Conservation (phyloP, 2,113 vertebrate species). For the Neotoma lepida region DNA sequence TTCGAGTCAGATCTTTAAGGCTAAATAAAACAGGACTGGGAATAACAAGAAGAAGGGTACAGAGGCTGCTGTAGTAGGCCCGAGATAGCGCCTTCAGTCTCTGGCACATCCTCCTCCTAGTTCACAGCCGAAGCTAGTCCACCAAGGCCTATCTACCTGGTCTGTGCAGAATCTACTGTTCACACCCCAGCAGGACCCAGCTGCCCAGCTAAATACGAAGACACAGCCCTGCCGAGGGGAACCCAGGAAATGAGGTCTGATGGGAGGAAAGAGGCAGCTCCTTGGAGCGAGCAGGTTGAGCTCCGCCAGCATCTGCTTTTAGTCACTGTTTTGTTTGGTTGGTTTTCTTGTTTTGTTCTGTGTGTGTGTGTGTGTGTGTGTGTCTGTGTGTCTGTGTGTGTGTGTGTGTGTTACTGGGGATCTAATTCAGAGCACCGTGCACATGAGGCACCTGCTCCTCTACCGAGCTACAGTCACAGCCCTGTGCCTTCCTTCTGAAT, state of each 20-base stretch:
- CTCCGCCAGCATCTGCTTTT: background rate
- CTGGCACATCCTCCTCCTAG: background rate
- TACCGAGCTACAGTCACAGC: background rate
- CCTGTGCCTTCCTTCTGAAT: background rate
- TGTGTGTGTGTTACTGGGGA: background rate
- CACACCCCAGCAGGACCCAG: background rate
- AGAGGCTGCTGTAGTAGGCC: background rate
- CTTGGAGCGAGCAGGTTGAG: background rate
- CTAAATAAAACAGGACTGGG: background rate
- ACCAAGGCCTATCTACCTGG: background rate
- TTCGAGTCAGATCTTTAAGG: background rate
- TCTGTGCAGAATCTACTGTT: background rate
- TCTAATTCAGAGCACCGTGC: background rate
- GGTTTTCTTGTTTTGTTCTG: background rate
- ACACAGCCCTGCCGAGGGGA: background rate
- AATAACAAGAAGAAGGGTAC: background rate
- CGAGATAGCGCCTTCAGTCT: no score
- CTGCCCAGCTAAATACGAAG: background rate
- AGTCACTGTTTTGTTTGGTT: background rate
- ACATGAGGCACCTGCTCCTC: background rate
- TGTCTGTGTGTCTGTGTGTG: background rate
- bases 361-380: background rate
- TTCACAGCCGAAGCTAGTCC: background rate
- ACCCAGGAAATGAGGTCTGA: background rate
- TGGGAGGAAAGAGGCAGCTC: background rate